Base-by-base conservation (phyloP, 2,797 vertebrate genomes). In the Erpetoichthys calabaricus region DNA sequence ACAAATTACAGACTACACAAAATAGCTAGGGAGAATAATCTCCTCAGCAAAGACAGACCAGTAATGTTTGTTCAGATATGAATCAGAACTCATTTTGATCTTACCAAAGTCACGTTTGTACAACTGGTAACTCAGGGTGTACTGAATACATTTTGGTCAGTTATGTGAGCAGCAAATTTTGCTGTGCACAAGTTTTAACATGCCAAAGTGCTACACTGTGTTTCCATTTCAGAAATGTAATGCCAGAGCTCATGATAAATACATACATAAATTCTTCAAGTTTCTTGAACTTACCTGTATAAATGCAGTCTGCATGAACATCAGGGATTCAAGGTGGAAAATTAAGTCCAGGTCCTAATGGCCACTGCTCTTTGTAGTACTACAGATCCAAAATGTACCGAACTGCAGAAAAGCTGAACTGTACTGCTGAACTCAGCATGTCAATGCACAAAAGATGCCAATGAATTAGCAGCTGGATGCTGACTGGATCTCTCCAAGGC, bases 311-410 rank as follows among this genome's bases (percentile, higher is more conserved):
- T 89, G 91, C 85, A 92, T 91, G 92, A 94, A 94, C 89, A 92
- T 97, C 91, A 91, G 80, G 83, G 92, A 91, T 79, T 91, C 86
- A 91, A 86, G 84, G 83, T 83, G 85, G 84, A 84, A 84, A 86
- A 91, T 91, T 90, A 97, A 90, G 92, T 98, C 96, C 94, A 89
- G 94, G 91, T 94, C 94, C 92, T 95, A 97, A 89, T 91, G 91
- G 97, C 93, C 95, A 98, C 91, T 96, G 91, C 92, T 90, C 88
- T 91, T 94, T 94, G 91, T 89, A 90, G 94, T 89, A 98, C 93
- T 97, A 98, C 79, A 90, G 90, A 93, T 97, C 93, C 90, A 91
- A 93, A 98, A 89, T 90, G 94, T 89, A 92, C 95, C 83, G 90
- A 91, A 97, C 86, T 91, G 94, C 91, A 87, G 92, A 88, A 91